phyloP scores from a whole-genome alignment of 92 coral and sea anemone species.

The Ricordea florida region DNA sequence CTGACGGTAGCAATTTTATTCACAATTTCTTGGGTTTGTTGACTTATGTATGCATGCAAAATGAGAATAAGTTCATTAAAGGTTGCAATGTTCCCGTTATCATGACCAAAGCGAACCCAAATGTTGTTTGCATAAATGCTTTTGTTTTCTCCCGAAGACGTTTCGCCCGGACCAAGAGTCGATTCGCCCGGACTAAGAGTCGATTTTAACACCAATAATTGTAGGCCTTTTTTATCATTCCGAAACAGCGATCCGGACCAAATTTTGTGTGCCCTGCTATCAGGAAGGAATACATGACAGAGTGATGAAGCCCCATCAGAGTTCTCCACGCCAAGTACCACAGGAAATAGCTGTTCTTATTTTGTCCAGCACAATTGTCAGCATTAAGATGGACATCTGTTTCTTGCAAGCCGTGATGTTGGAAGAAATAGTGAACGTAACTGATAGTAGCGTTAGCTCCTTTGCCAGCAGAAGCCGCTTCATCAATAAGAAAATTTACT shows the following conservation, averaged over 20 bases:
- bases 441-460: constrained; percentile 35
- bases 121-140: no score
- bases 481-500: constrained; percentile 32
- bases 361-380: constrained; percentile 35
- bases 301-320: constrained; percentile 1
- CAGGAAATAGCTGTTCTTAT: constrained; percentile 18
- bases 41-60: no score
- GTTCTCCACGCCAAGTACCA: constrained; percentile 46
- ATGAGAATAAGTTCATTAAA: no score
- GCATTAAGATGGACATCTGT: constrained; percentile 39
- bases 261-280: constrained; percentile 44
- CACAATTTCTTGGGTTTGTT: no score
- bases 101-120: no score
- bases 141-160: no score
- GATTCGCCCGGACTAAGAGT: no score
- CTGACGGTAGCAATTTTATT: no score
- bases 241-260: constrained; percentile 22
- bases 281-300: neutral
- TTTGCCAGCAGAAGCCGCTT: constrained; percentile 25
- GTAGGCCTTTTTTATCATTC: no score
- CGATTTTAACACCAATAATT: no score
- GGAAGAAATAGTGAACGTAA: constrained; percentile 20
- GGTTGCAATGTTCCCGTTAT: no score
- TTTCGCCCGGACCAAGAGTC: no score
- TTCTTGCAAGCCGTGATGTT: constrained; percentile 33